A percentile compares a stretch with the other conserved stretches of the same genome.
These are phyloP conservation scores for Pinna nobilis DNA, from an alignment of 1,140 invertebrate species.

Conservation along the genomic window DNA sequence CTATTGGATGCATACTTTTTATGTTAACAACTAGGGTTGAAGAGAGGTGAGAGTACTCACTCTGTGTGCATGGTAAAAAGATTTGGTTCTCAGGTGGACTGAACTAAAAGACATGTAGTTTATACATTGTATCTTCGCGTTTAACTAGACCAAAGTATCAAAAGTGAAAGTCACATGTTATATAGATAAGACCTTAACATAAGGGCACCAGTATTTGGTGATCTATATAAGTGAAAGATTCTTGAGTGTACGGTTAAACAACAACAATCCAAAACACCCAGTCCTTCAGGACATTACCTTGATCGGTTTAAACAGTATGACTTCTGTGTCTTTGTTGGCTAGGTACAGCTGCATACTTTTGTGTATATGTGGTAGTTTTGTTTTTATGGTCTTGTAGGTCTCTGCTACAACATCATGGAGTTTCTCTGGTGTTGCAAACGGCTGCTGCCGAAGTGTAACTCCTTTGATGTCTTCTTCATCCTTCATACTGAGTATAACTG, in stretches of 20 bases:
- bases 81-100: too few species aligned
- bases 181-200: too few species aligned
- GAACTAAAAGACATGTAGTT: too few species aligned
- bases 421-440: slow-evolving; percentile 76
- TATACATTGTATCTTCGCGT: not conserved
- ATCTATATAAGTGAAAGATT: not conserved
- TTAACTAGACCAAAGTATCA: not conserved
- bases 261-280: not conserved
- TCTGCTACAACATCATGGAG: slow-evolving; percentile 75
- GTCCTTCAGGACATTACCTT: too few species aligned
- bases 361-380: slow-evolving; percentile 86
- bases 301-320: slow-evolving; percentile 94
- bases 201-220: not conserved
- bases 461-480: slow-evolving; percentile 66
- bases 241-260: not conserved
- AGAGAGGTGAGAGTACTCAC: too few species aligned
- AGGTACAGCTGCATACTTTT: slow-evolving; percentile 94
- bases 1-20: too few species aligned
- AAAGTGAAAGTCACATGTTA: not conserved
- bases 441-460: slow-evolving; percentile 71
- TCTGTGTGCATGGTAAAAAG: too few species aligned
- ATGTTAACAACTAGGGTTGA: too few species aligned
- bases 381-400: slow-evolving; percentile 83
- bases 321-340: slow-evolving; percentile 97
- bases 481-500: slow-evolving; percentile 69